phyloP scores from a whole-genome alignment of 2,888 invertebrate species.

The Lithophane socia region DNA sequence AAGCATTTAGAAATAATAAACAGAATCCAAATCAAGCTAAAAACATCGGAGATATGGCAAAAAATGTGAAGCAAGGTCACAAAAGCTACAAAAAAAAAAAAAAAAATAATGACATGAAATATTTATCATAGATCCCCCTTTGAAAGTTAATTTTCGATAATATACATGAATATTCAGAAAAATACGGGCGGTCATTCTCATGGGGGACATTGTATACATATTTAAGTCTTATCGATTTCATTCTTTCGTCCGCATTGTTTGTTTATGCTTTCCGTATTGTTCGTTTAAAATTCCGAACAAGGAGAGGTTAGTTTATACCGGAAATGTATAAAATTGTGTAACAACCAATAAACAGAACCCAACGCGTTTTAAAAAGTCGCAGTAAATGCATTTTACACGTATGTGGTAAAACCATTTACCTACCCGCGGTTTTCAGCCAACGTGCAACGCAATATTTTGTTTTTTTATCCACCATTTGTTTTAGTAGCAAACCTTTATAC shows the following conservation, averaged over 20 bases:
- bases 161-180: too few species aligned
- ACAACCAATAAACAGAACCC: not conserved
- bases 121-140: too few species aligned
- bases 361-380: not conserved
- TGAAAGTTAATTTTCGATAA: too few species aligned
- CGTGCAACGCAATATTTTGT: not conserved
- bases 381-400: not conserved
- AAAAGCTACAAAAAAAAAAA: too few species aligned
- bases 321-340: not conserved
- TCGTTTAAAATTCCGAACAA: not conserved
- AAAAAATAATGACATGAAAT: too few species aligned
- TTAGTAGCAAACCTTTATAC: slow-evolving; percentile 1
- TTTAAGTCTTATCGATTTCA: not conserved
- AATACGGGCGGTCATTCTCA: too few species aligned
- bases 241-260: not conserved
- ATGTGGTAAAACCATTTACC: not conserved
- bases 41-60: too few species aligned
- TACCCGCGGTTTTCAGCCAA: not conserved
- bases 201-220: too few species aligned
- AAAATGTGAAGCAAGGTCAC: too few species aligned
- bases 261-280: not conserved
- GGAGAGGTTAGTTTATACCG: not conserved
- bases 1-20: too few species aligned
- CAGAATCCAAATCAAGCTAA: too few species aligned
- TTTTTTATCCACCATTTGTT: not conserved